Evolutionary conservation across 2,888 invertebrate genomes (phyloP).

Genomic region (Quadroppia sp.): DNA sequence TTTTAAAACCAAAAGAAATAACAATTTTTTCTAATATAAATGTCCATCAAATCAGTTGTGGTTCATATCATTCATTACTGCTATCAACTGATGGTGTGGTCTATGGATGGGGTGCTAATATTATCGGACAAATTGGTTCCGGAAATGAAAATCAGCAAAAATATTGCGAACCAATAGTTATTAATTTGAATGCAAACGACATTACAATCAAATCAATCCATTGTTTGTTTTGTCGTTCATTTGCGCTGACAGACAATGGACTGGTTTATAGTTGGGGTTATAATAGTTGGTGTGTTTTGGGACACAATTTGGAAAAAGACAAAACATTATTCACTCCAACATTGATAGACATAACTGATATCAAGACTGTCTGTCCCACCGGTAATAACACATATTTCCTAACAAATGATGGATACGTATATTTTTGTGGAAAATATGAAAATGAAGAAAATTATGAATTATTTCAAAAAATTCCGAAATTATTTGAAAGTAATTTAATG

Average conservation of each 20-base stretch:
- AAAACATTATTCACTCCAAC: not conserved
- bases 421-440: not conserved
- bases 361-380: not conserved
- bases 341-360: not conserved
- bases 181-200: too few species aligned
- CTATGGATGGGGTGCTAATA: too few species aligned
- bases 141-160: too few species aligned
- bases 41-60: too few species aligned
- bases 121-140: too few species aligned
- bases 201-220: not conserved
- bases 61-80: too few species aligned
- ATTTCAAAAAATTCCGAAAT: not conserved
- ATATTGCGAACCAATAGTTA: too few species aligned
- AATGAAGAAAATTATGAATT: not conserved
- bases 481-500: slow-evolving; percentile 50
- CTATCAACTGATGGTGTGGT: too few species aligned
- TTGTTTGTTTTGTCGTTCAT: not conserved
- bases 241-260: too few species aligned
- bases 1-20: not conserved
- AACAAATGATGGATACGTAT: not conserved
- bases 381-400: not conserved
- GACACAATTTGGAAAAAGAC: not conserved
- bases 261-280: not conserved
- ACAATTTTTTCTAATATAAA: too few species aligned
- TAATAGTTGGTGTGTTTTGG: not conserved